These are phyloP conservation scores for Tipula vernalis DNA, from an alignment of 2,888 invertebrate species.

Conservation along the genomic window DNA sequence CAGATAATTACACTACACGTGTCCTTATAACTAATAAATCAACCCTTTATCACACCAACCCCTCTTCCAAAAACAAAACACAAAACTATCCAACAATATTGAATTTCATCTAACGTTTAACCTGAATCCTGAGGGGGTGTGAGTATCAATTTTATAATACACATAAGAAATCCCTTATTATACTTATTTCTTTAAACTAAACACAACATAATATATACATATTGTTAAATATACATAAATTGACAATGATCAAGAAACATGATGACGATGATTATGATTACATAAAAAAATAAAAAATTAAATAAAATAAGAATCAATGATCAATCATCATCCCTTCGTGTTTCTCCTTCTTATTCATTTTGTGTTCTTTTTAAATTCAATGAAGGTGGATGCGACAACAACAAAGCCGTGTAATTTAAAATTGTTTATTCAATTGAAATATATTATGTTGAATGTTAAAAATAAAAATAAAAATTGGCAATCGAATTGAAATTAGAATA, in stretches of 20 bases:
- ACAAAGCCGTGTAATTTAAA: background rate
- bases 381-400: background rate
- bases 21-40: background rate
- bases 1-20: background rate
- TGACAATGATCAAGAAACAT: background rate
- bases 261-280: conserved; percentile 4
- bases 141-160: background rate
- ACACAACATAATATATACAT: background rate
- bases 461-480: background rate
- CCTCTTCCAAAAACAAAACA: background rate
- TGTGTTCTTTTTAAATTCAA: background rate
- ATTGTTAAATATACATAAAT: background rate
- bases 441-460: background rate
- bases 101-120: background rate
- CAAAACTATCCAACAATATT: background rate
- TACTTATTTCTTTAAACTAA: background rate
- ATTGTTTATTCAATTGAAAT: background rate
- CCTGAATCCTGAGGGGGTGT: background rate
- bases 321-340: background rate
- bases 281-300: background rate
- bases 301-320: background rate
- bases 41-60: background rate
- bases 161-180: background rate
- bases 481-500: conserved; percentile 4
- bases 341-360: background rate